phyloP scores from a whole-genome alignment of 53 echinoderm and acorn worm species.

The Holothuria leucospilota region DNA sequence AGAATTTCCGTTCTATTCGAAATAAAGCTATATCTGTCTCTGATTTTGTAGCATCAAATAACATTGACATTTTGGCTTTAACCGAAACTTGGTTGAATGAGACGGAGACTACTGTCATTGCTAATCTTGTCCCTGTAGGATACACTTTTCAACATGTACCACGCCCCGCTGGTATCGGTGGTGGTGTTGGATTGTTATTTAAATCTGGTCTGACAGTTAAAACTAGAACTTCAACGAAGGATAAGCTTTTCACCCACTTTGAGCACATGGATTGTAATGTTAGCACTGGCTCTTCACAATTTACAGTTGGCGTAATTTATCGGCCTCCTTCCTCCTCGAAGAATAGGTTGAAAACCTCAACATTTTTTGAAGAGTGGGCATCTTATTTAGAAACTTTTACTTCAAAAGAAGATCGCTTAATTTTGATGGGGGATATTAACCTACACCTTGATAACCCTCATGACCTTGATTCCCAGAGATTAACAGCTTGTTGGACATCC shows the following conservation, averaged over 20 bases:
- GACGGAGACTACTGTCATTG: neutral
- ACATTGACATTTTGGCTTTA: conserved; percentile 28
- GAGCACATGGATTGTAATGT: conserved; percentile 33
- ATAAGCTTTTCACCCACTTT: conserved; percentile 20
- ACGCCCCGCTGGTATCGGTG: conserved; percentile 18
- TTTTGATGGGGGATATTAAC: conserved; percentile 31
- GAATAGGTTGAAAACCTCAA: conserved; percentile 25
- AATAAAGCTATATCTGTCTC: conserved; percentile 34
- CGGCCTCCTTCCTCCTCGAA: conserved; percentile 43
- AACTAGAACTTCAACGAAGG: conserved; percentile 2
- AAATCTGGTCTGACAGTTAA: conserved; percentile 15
- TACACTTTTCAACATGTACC: conserved; percentile 27
- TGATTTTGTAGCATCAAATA: conserved; percentile 34
- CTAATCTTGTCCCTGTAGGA: conserved; percentile 31
- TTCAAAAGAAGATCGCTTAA: neutral
- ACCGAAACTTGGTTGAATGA: conserved; percentile 37
- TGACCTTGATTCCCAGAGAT: conserved; percentile 24
- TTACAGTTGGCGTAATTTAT: conserved; percentile 14
- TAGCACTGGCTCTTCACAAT: conserved; percentile 20
- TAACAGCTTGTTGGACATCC: conserved; percentile 10
- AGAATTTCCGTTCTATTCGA: conserved; percentile 10
- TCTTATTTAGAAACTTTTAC: conserved; percentile 17
- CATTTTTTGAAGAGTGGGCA: conserved; percentile 50
- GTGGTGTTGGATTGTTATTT: conserved; percentile 38
- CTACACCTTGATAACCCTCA: conserved; percentile 29